Percentiles rank a stretch among this genome's conserved stretches.
Evolutionary conservation across 2,797 vertebrate species (phyloP).

Genomic region (Carcharodon carcharias): DNA sequence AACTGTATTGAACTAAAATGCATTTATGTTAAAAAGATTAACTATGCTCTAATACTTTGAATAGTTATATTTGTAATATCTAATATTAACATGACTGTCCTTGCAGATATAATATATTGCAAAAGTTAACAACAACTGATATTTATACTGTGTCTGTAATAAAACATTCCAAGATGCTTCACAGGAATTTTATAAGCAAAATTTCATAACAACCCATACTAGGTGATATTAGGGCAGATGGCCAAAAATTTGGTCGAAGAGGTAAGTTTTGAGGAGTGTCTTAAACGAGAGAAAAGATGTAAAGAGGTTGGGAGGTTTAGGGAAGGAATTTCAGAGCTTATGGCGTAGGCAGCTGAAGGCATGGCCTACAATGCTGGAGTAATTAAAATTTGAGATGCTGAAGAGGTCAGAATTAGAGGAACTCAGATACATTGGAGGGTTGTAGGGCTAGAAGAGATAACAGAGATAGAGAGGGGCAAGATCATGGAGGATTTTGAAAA

Average conservation of each 20-base stretch:
- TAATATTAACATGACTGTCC: slow-evolving; percentile 39
- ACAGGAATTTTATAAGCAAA: background rate
- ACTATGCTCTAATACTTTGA: background rate
- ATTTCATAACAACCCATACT: background rate
- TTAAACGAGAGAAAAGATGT: background rate
- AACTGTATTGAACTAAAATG: background rate
- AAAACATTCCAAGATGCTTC: background rate
- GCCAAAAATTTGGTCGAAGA: background rate
- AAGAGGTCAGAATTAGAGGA: background rate
- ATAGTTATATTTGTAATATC: slow-evolving; percentile 8
- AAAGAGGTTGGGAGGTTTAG: background rate
- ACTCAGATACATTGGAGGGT: background rate
- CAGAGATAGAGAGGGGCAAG: background rate
- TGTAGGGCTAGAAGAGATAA: background rate
- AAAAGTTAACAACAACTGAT: background rate
- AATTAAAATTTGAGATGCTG: background rate
- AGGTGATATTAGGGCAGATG: background rate
- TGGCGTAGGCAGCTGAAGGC: background rate
- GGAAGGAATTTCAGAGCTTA: background rate
- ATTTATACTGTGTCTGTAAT: background rate
- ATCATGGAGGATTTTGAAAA: background rate
- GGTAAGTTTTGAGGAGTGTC: background rate
- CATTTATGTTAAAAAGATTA: background rate
- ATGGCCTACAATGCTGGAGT: background rate
- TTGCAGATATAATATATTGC: slow-evolving; percentile 20